Conservation (phyloP, 2,113 vertebrate species). For the Cervus canadensis region DNA sequence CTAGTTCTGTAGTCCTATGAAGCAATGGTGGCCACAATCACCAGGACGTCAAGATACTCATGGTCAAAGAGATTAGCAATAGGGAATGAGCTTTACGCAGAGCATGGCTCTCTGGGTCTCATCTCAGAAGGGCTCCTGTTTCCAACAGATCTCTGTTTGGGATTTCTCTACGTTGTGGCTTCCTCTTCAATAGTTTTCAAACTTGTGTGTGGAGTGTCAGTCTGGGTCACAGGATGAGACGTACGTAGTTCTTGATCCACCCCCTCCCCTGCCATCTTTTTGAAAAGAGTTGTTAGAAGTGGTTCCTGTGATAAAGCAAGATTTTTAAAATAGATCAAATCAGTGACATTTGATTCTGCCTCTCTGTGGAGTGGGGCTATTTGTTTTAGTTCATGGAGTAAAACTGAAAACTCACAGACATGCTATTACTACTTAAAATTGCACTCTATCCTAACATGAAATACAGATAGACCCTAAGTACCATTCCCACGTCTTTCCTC, state of each 20-base stretch:
- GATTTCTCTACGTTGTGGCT: background rate
- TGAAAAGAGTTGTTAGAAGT: conserved; percentile 52
- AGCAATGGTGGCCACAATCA: background rate
- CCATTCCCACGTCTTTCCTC: background rate
- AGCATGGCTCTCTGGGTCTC: background rate
- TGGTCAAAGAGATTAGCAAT: background rate
- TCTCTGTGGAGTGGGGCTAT: conserved; percentile 53
- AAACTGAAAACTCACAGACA: conserved; percentile 40
- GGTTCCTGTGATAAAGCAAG: conserved; percentile 31
- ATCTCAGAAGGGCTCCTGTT: background rate
- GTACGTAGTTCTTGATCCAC: background rate
- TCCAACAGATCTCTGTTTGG: background rate
- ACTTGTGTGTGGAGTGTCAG: background rate
- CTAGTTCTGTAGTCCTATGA: background rate
- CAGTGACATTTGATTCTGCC: conserved; percentile 48
- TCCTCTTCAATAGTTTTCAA: background rate
- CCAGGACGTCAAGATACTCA: background rate
- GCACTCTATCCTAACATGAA: background rate
- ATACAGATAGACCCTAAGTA: background rate
- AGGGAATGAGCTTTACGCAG: background rate
- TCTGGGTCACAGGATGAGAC: background rate
- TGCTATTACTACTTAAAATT: conserved; percentile 37
- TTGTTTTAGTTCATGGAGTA: conserved; percentile 52
- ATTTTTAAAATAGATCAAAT: conserved; percentile 65
- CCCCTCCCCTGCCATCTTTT: background rate